Base-by-base conservation (phyloP, 2,113 vertebrate genomes). In the Heteronetta atricapilla region DNA sequence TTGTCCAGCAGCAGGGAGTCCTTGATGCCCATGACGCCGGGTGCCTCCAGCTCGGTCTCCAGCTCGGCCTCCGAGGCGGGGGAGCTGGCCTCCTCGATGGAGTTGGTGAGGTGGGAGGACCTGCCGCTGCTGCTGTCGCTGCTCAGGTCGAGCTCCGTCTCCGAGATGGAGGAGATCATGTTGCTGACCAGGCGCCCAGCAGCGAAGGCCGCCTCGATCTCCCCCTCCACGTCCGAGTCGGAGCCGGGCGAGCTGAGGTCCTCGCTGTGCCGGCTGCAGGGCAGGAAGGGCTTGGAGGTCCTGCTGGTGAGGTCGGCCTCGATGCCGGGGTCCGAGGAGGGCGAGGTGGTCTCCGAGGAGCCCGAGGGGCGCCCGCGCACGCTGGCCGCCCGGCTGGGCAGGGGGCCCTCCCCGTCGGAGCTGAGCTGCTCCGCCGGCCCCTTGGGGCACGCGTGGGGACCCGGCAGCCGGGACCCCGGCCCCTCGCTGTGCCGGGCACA, bases 91-190 rank as follows among this genome's bases (percentile, higher is more conserved):
- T 99, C 99, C 92, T 99, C 99, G 22, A 99, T 99, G 77, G 99
- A 99, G 97, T 99, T 99, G 95, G 99, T 99, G 92, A 99, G 98
- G 96, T 99, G 99, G 23, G 99, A 99, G 6, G 99, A 99, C 44
- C 99, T 97, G 81, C 98, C 98, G 7, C 98, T 98, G 93, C 97
- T 98, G 38, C 97, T 98, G 25, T 99, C 99, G 26, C 99, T 99
- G 82, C 98, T 99, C 78, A 99, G 96, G 93, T 99, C 99, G 78
- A 99, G 97, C 97, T 99, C 99, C 0, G 99, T 99, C 97, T 99
- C 99, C 0, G 99, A 99, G 93, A 99, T 99, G 85, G 99, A 99
- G 11, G 99, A 99, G 94, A 99, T 99, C 99, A 99, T 99, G 97
- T 99, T 99, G 88, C 98, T 98, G 58, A 98, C 98, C 82, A 98